Conservation (phyloP, 2,888 invertebrate genomes). For the Drosophila lacicola region DNA sequence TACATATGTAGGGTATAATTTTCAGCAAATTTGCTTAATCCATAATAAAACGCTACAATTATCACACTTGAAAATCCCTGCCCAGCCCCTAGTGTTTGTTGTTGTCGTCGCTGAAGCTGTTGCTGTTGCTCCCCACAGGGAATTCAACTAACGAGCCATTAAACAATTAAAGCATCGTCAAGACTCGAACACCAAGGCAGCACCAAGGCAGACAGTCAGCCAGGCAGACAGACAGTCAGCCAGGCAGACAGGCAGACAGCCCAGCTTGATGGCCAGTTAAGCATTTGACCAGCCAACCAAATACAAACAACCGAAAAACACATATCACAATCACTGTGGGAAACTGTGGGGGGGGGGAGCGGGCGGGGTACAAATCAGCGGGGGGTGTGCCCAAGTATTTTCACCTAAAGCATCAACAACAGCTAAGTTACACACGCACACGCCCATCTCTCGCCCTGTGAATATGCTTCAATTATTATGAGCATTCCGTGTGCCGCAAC, state of each 20-base stretch:
- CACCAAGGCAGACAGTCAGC: too few species aligned
- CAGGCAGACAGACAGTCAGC: slow-evolving; percentile 27
- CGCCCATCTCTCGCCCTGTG: slow-evolving; percentile 38
- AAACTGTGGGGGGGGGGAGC: neutral
- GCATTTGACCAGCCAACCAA: slow-evolving; percentile 79
- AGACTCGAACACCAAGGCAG: slow-evolving; percentile 29
- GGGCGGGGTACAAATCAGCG: slow-evolving; percentile 1
- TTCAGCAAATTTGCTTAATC: slow-evolving; percentile 62
- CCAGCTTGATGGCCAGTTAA: slow-evolving; percentile 48
- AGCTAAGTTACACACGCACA: slow-evolving; percentile 30
- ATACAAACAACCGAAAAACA: slow-evolving; percentile 68
- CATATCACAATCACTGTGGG: slow-evolving; percentile 37
- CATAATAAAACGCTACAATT: slow-evolving; percentile 66
- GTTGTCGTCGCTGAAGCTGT: slow-evolving; percentile 13
- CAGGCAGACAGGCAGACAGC: slow-evolving; percentile 14
- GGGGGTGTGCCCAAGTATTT: slow-evolving; percentile 8
- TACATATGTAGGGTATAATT: slow-evolving; percentile 34
- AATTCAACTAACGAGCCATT: slow-evolving; percentile 77
- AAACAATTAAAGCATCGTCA: slow-evolving; percentile 69
- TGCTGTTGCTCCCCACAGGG: slow-evolving; percentile 62
- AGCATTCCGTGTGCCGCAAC: slow-evolving; percentile 48
- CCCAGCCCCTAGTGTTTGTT: slow-evolving; percentile 8
- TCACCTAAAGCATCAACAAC: slow-evolving; percentile 20
- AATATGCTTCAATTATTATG: slow-evolving; percentile 80
- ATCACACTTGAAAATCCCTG: slow-evolving; percentile 70